Percentiles rank a stretch among this genome's conserved stretches.
These are phyloP conservation scores for Drosophila rufa DNA, from an alignment of 1,140 invertebrate species.

Conservation along the genomic window DNA sequence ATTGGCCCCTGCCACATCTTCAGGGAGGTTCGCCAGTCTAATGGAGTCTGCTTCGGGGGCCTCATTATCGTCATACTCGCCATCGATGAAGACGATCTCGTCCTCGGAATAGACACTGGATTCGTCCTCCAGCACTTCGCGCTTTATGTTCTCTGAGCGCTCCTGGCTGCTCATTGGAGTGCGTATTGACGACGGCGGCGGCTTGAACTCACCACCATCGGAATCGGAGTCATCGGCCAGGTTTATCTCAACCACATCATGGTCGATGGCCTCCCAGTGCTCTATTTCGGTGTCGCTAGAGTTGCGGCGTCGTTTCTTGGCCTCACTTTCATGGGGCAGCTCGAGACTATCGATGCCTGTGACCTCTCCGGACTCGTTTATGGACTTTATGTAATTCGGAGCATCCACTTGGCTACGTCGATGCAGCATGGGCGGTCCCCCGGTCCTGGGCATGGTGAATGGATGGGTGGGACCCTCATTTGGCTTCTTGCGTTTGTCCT, in stretches of 20 bases:
- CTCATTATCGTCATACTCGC: slow-evolving; percentile 71
- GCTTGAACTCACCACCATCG: background rate
- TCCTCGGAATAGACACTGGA: slow-evolving; percentile 44
- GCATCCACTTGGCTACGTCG: too few relatives aligned
- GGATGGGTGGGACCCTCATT: too few relatives aligned
- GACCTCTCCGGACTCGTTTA: too few relatives aligned
- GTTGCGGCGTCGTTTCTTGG: slow-evolving; percentile 1
- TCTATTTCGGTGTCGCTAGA: background rate
- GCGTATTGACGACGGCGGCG: background rate
- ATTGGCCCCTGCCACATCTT: slow-evolving; percentile 69
- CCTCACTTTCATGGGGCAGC: too few relatives aligned
- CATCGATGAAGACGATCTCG: slow-evolving; percentile 79
- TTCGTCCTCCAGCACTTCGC: slow-evolving; percentile 77
- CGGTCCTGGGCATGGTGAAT: too few relatives aligned
- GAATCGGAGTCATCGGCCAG: too few relatives aligned
- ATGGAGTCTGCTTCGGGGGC: slow-evolving; percentile 52
- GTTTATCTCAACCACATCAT: background rate
- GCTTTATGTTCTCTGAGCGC: slow-evolving; percentile 63
- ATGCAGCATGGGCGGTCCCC: too few relatives aligned
- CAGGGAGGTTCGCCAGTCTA: slow-evolving; percentile 48
- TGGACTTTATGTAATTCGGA: too few relatives aligned
- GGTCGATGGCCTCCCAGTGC: background rate
- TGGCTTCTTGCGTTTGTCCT: too few relatives aligned
- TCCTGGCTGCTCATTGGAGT: slow-evolving; percentile 43
- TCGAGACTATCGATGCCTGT: too few relatives aligned